Evolutionary conservation across 2,113 vertebrate species (phyloP).

Genomic region (Carassius auratus): DNA sequence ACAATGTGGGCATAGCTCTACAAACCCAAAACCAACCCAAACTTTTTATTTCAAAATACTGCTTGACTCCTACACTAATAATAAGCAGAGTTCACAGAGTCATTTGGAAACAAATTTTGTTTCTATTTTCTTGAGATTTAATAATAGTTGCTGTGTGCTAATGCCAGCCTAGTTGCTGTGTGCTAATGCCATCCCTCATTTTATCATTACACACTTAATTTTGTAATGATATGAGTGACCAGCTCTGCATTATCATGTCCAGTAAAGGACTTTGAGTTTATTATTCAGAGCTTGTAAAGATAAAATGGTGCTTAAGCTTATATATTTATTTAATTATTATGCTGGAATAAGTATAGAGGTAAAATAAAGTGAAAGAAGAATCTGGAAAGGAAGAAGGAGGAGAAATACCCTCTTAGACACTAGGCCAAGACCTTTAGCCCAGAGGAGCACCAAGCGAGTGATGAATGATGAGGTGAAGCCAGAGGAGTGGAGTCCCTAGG

Average conservation of each 20-base stretch:
- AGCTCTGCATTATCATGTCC: not conserved
- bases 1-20: constrained; percentile 50
- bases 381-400: not conserved
- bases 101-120: constrained; percentile 10
- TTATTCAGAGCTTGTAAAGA: not conserved
- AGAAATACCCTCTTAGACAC: constrained; percentile 56
- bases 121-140: constrained; percentile 8
- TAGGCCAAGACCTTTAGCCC: constrained; percentile 40
- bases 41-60: constrained; percentile 36
- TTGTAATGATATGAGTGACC: not conserved
- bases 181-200: constrained; percentile 11
- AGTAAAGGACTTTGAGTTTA: not conserved
- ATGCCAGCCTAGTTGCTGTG: not conserved
- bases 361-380: constrained; percentile 2
- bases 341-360: not conserved
- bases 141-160: not conserved
- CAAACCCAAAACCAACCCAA: constrained; percentile 24
- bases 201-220: not conserved
- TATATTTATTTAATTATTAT: not conserved
- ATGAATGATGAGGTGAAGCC: no score
- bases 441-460: constrained; percentile 57
- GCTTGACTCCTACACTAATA: constrained; percentile 32
- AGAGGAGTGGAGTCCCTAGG: no score
- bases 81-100: constrained; percentile 9
- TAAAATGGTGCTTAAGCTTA: not conserved